A percentile compares a stretch with the other conserved stretches of the same genome.
Evolutionary conservation across 2,888 invertebrate species (phyloP).

Genomic region (Sarcophaga rosellei): DNA sequence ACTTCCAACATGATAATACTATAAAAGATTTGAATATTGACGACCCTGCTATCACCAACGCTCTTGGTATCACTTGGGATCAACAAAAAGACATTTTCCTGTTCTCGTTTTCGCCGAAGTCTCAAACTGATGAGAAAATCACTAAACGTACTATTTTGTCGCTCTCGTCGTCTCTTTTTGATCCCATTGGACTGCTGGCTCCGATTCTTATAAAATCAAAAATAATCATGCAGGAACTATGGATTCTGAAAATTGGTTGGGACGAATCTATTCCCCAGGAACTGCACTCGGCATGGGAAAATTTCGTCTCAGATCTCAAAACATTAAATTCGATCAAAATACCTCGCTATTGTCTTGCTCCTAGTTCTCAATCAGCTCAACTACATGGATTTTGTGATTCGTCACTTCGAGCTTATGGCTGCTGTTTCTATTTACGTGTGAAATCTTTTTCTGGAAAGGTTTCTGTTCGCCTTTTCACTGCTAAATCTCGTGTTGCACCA

Average conservation of each 20-base stretch:
- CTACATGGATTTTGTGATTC: conserved; percentile 57
- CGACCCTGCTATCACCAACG: conserved; percentile 1
- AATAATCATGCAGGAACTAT: conserved; percentile 43
- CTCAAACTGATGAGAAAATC: not conserved
- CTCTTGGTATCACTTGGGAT: conserved; percentile 42
- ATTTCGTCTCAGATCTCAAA: conserved; percentile 24
- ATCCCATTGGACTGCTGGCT: conserved; percentile 48
- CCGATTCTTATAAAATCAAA: conserved; percentile 40
- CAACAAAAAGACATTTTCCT: conserved; percentile 44
- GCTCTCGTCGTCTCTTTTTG: conserved; percentile 49
- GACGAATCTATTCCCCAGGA: conserved; percentile 49
- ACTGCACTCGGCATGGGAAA: not conserved
- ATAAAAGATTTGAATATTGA: conserved; percentile 17
- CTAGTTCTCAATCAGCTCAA: conserved; percentile 19
- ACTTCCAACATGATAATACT: conserved; percentile 19
- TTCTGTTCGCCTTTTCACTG: conserved; percentile 14
- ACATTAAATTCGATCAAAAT: conserved; percentile 13
- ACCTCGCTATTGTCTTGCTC: conserved; percentile 34
- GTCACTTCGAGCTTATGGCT: conserved; percentile 49
- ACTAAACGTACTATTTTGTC: conserved; percentile 3
- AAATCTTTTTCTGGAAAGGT: conserved; percentile 8
- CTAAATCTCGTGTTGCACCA: not conserved
- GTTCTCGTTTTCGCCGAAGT: conserved; percentile 31
- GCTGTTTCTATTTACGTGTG: conserved; percentile 39
- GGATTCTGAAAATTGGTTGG: conserved; percentile 41